Evolutionary conservation across 2,888 invertebrate genomes (phyloP).

Genomic region (Therioaphis trifolii): DNA sequence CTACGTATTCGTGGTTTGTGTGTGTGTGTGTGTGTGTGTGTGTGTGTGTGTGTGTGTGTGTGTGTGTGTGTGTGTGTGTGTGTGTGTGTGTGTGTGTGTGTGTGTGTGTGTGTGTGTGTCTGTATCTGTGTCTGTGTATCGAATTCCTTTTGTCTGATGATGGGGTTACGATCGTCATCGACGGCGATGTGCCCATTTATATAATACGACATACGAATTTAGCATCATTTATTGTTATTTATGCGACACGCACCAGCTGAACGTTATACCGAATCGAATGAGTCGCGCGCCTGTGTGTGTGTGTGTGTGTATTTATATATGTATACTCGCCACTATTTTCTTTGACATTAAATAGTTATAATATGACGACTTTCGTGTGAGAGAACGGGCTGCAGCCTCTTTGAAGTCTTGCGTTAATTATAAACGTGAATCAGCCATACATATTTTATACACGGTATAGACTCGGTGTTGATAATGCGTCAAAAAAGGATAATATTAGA

Average conservation of each 20-base stretch:
- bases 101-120: background rate
- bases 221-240: conserved; percentile 52
- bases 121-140: background rate
- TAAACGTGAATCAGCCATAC: background rate
- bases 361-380: background rate
- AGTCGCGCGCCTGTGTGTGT: background rate
- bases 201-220: conserved; percentile 46
- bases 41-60: background rate
- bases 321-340: background rate
- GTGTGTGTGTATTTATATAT: background rate
- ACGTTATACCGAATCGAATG: conserved; percentile 52
- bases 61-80: background rate
- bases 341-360: conserved; percentile 19
- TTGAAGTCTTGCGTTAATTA: background rate
- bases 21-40: background rate
- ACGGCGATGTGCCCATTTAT: conserved; percentile 30
- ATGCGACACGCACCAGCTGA: conserved; percentile 55
- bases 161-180: conserved; percentile 30
- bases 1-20: too few relatives aligned
- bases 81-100: background rate
- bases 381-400: background rate
- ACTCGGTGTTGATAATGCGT: background rate
- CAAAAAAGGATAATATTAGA: background rate
- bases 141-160: conserved; percentile 49
- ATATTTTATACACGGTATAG: background rate